phyloP scores from a whole-genome alignment of 2,888 invertebrate genomes.

The Polydrusus tereticollis region DNA sequence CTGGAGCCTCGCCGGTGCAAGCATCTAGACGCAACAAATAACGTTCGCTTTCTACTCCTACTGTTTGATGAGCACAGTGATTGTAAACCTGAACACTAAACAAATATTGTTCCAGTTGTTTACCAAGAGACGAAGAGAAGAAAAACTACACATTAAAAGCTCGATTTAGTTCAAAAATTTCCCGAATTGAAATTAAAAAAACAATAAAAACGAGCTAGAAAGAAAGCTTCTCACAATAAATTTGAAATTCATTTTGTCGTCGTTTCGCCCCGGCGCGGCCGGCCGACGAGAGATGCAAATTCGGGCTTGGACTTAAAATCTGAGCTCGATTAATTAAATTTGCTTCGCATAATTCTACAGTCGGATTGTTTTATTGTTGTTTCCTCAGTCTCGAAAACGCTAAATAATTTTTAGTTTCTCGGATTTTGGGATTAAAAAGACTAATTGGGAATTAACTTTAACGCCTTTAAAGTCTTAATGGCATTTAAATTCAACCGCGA shows the following conservation, averaged over 20 bases:
- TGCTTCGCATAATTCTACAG: constrained; percentile 49
- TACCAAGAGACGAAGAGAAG: not conserved
- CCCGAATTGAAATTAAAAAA: constrained; percentile 42
- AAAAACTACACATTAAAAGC: constrained; percentile 8
- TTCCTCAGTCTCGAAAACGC: constrained; percentile 40
- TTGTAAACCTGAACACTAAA: too few relatives aligned
- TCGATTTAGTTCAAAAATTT: constrained; percentile 31
- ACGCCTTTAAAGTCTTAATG: constrained; percentile 17
- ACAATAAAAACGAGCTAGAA: constrained; percentile 39
- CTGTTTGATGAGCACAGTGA: too few relatives aligned
- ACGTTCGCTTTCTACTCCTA: too few relatives aligned
- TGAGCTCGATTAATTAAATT: constrained; percentile 49
- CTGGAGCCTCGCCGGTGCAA: too few relatives aligned
- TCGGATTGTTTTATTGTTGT: constrained; percentile 49
- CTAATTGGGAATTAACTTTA: constrained; percentile 41
- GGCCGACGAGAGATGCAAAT: constrained; percentile 47
- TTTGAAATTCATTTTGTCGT: constrained; percentile 46
- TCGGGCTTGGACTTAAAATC: constrained; percentile 47
- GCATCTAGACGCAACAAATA: too few relatives aligned
- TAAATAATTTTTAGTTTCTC: constrained; percentile 33
- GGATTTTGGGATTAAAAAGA: constrained; percentile 30
- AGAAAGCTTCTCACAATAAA: constrained; percentile 48
- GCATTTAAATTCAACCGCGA: constrained; percentile 22
- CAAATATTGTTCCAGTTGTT: too few relatives aligned
- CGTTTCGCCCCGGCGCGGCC: too few relatives aligned